A percentile compares a stretch with the other conserved stretches of the same genome.
These are phyloP conservation scores for Nannoperca obscura DNA, from an alignment of 2,797 vertebrate genomes.

Conservation along the genomic window DNA sequence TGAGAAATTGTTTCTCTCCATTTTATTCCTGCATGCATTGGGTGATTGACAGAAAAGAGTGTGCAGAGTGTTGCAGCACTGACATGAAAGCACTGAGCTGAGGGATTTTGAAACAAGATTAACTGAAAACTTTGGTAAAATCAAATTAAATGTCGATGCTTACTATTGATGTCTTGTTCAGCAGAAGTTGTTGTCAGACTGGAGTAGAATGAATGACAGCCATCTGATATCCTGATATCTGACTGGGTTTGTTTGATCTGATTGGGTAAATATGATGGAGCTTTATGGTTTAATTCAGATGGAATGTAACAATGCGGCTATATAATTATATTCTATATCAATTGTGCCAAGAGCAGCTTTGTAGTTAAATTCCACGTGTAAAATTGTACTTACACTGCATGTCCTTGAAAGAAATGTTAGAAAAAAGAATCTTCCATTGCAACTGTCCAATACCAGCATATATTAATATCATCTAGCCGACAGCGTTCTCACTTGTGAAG, in stretches of 20 bases:
- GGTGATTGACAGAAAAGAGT: constrained; percentile 52
- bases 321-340: neutral
- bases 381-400: neutral
- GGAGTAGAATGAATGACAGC: constrained; percentile 11
- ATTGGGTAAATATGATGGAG: neutral
- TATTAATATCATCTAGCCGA: constrained; percentile 25
- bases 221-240: neutral
- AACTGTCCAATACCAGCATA: constrained; percentile 4
- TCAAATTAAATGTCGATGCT: constrained; percentile 44
- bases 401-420: constrained; percentile 8
- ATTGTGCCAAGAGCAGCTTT: neutral
- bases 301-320: neutral
- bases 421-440: neutral
- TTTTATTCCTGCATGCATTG: constrained; percentile 24
- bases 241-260: neutral
- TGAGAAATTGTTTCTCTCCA: constrained; percentile 23
- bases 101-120: constrained; percentile 31
- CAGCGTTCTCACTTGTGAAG: constrained; percentile 32
- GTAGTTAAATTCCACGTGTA: neutral
- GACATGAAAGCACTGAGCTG: constrained; percentile 34
- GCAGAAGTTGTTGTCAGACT: constrained; percentile 2
- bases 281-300: neutral
- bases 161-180: neutral
- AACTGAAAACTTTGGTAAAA: constrained; percentile 32
- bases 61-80: neutral